Percentiles rank a stretch among this genome's conserved stretches.
Conservation (phyloP, 2,797 vertebrate genomes). For the Uromys caudimaculatus region DNA sequence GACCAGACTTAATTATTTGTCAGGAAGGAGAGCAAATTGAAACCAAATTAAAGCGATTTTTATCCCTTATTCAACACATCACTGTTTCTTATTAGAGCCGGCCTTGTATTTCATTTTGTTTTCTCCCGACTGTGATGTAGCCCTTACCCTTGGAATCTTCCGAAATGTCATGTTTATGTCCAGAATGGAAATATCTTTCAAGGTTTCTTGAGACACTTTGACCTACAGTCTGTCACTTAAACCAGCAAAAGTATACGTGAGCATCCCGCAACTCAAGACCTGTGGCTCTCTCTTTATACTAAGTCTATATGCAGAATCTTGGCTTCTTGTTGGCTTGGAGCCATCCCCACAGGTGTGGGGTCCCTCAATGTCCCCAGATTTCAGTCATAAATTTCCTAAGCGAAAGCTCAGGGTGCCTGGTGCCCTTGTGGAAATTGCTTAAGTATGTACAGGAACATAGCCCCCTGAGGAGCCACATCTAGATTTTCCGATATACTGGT, state of each 20-base stretch:
- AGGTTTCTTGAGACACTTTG: background rate
- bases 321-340: background rate
- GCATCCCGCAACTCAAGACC: background rate
- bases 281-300: background rate
- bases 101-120: slow-evolving; percentile 31
- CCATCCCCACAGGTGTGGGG: background rate
- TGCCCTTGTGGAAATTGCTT: slow-evolving; percentile 66
- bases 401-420: slow-evolving; percentile 67
- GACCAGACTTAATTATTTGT: slow-evolving; percentile 77
- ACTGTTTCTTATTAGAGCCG: slow-evolving; percentile 47
- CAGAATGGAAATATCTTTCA: background rate
- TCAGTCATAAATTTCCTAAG: slow-evolving; percentile 71
- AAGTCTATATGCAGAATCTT: background rate
- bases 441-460: slow-evolving; percentile 69
- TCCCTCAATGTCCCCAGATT: slow-evolving; percentile 28
- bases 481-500: slow-evolving; percentile 79
- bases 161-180: background rate
- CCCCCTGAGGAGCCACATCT: slow-evolving; percentile 41
- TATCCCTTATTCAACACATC: slow-evolving; percentile 72
- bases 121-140: slow-evolving; percentile 28
- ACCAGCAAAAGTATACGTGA: background rate
- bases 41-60: slow-evolving; percentile 72
- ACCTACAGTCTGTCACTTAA: background rate
- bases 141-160: background rate
- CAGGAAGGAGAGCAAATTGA: slow-evolving; percentile 74